Percentiles rank a stretch among this genome's conserved stretches.
These are phyloP conservation scores for Ophion costatus DNA, from an alignment of 2,888 invertebrate genomes.

Conservation along the genomic window DNA sequence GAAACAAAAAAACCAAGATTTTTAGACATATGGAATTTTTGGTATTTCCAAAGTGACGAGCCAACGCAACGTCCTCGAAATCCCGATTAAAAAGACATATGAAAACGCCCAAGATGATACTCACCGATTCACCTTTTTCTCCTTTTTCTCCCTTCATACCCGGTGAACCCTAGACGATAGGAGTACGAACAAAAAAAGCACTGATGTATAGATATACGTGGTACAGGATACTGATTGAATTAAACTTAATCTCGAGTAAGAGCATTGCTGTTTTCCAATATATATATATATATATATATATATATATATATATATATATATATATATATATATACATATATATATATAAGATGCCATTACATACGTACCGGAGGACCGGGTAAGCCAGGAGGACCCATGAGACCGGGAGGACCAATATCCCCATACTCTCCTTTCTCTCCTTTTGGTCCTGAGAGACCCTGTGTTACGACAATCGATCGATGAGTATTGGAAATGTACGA, in stretches of 20 bases:
- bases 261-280: conserved; percentile 7
- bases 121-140: conserved; percentile 96
- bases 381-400: conserved; percentile 96
- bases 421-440: conserved; percentile 96
- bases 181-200: conserved; percentile 35
- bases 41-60: too few species aligned
- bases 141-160: conserved; percentile 96
- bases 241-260: conserved; percentile 18
- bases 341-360: conserved; percentile 24
- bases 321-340: background rate
- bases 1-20: conserved; percentile 7
- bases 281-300: background rate
- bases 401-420: conserved; percentile 96
- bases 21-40: too few species aligned
- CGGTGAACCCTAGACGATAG: conserved; percentile 88
- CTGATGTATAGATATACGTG: conserved; percentile 7
- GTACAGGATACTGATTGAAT: conserved; percentile 14
- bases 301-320: conserved; percentile 3
- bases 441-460: conserved; percentile 93
- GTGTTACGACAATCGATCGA: conserved; percentile 69
- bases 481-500: background rate
- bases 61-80: too few species aligned
- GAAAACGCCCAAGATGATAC: conserved; percentile 77
- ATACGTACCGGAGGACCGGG: conserved; percentile 85
- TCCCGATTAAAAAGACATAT: background rate